A percentile compares a stretch with the other conserved stretches of the same genome.
Conservation (phyloP, 2,888 invertebrate species). For the Leptogaster cylindrica region DNA sequence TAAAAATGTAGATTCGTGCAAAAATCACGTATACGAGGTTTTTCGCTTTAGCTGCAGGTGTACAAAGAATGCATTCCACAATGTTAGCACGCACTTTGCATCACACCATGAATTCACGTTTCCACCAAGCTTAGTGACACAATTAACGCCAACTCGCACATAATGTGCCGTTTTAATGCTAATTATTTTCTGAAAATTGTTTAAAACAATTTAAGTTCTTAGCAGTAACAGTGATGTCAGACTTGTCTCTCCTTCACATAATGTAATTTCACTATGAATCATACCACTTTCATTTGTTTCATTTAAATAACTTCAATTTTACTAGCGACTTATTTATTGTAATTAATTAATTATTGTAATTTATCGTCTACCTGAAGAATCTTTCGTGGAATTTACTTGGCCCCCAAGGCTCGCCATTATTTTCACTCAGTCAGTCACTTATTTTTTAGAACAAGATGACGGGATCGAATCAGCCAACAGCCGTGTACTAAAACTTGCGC, state of each 20-base stretch:
- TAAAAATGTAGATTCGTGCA: too few species aligned
- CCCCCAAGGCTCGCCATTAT: conserved; percentile 64
- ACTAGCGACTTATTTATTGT: neutral
- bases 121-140: too few species aligned
- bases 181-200: conserved; percentile 34
- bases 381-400: conserved; percentile 61
- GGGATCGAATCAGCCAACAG: conserved; percentile 52
- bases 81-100: conserved; percentile 15
- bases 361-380: conserved; percentile 58
- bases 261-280: neutral
- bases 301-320: neutral
- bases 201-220: conserved; percentile 9
- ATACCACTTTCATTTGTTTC: neutral
- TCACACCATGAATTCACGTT: neutral
- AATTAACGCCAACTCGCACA: neutral
- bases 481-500: conserved; percentile 48
- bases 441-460: conserved; percentile 56
- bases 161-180: conserved; percentile 34
- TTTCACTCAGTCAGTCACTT: conserved; percentile 59
- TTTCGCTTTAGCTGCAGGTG: conserved; percentile 30
- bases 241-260: conserved; percentile 21
- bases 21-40: too few species aligned
- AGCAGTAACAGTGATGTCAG: conserved; percentile 14
- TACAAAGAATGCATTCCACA: conserved; percentile 16
- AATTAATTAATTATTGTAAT: conserved; percentile 50